Evolutionary conservation across 2,113 vertebrate genomes (phyloP), one percentile per base, ranked within the genome.

Genomic region (Saguinus midas): DNA sequence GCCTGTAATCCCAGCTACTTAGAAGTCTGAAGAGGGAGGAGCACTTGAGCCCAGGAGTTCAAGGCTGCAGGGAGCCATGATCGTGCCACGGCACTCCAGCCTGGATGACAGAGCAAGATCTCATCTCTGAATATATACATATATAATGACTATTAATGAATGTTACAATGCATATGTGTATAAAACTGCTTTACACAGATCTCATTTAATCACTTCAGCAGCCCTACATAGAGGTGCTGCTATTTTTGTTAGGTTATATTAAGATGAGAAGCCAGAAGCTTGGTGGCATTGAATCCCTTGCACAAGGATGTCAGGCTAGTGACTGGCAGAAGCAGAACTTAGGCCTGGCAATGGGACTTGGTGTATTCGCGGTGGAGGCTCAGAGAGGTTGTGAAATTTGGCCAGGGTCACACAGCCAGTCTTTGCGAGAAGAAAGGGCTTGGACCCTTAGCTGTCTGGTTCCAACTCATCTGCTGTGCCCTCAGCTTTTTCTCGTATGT

Each of bases 321-420:
- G 64, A 91, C 58, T 14, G 52, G 72, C 61, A 58, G 64, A 72
- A 55, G 66, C 17, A 90, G 61, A 45, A 85, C 73, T 57, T 48
- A 48, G 76, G 57, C 43, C 43, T 45, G 92, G 55, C 35, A 50
- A 29, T 40, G 17, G 23, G 32, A 84, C 45, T 83, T 58, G n/a
- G 70, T 85, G 16, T 61, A 35, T 58, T 5, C 45, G 35, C 57
- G 25, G 23, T 25, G 23, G 64, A 86, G 72, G 45, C 64, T 81
- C 92, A 61, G 80, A 90, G 83, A 93, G 76, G 18, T 88, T 92
- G 84, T 78, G 57, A 92, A 57, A 91, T 66, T 48, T 87, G 78
- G 29, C 21, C 52, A 85, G 58, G 16, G 57, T 50, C 87, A 58
- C 80, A 81, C 6, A 79, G 87, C n/a, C 66, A 83, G 16, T 21